These are phyloP conservation scores for Callimico goeldii DNA, from an alignment of 2,797 vertebrate species.

Conservation along the genomic window DNA sequence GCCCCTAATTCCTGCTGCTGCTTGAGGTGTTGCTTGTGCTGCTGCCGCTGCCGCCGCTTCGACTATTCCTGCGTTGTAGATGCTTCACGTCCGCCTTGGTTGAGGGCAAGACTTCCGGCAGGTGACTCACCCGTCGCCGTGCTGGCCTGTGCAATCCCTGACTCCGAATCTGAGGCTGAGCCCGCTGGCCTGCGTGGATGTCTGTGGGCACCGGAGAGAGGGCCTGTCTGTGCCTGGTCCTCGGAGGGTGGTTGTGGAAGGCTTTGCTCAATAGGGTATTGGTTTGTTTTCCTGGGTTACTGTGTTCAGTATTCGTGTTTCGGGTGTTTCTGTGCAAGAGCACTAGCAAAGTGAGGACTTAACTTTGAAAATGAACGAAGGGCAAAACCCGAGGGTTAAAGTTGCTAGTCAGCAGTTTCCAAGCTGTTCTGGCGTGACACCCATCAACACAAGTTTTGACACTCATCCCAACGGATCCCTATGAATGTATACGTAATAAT, in stretches of 20 bases:
- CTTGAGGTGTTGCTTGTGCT: accelerated
- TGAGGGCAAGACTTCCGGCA: not conserved
- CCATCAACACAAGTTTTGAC: not conserved
- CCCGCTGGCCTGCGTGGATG: not conserved
- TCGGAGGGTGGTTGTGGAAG: not conserved
- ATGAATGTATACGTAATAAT: not conserved
- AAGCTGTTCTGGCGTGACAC: not conserved
- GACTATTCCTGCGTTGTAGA: not conserved
- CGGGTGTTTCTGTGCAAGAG: not conserved
- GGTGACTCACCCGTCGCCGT: not conserved
- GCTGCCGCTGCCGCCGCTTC: not conserved
- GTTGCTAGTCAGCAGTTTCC: not conserved
- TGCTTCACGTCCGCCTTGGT: not conserved
- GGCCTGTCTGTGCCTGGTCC: accelerated
- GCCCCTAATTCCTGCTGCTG: not conserved
- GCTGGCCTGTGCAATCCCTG: not conserved
- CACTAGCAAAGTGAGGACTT: not conserved
- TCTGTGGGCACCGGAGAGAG: not conserved
- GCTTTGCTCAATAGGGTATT: accelerated
- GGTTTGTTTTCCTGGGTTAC: not conserved
- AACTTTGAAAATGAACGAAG: not conserved
- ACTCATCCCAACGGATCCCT: accelerated
- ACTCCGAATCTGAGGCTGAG: not conserved
- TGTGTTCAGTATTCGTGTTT: not conserved
- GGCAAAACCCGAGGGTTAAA: not conserved